Evolutionary conservation across 1,140 invertebrate genomes (phyloP), one percentile per base, ranked within the genome.

Genomic region (Formica exsecta): DNA sequence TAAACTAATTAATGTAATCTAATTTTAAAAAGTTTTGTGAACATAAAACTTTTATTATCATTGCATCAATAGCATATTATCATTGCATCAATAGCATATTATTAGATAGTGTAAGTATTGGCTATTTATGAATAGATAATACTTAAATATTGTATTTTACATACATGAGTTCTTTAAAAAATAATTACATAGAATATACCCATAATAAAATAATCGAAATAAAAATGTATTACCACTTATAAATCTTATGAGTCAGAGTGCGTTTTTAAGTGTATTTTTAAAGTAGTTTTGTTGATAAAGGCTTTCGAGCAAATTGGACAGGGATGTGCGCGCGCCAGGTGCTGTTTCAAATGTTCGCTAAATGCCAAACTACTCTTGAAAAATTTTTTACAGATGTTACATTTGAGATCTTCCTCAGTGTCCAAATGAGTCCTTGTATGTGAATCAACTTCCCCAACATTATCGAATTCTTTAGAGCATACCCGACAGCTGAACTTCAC

Each of bases 221-320:
- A 11, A 41, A 75, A n/a, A 11, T 61, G 13, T 25, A 29, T 25
- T 29, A 32, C 65, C 41, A 32, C 1, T 65, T 51, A 51, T 11
- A 16, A 19, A 51, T 2, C 13, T 6, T 8, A 29, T 1, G 64
- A 9, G 29, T 87, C 80, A 61, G 36, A 64, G 70, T 94, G 93
- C 3, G 84, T 93, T 68, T 92, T 93, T 68, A 93, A 64, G 38
- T 94, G 93, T 85, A 89, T 91, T 66, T 91, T 89, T 3, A 94
- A 73, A 13, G 92, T 89, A 6, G 89, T 83, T 88, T 85, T 90
- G 77, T 93, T 94, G 16, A 94, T 92, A 36, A 94, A 94, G 8
- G 86, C 86, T 86, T 94, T 94, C 1, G 87, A 87, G 59, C 93
- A 94, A 51, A 92, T 73, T 0, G 91, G 88, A 74, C 93, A 94